phyloP scores from a whole-genome alignment of 2,113 vertebrate species.

The Gavialis gangeticus region DNA sequence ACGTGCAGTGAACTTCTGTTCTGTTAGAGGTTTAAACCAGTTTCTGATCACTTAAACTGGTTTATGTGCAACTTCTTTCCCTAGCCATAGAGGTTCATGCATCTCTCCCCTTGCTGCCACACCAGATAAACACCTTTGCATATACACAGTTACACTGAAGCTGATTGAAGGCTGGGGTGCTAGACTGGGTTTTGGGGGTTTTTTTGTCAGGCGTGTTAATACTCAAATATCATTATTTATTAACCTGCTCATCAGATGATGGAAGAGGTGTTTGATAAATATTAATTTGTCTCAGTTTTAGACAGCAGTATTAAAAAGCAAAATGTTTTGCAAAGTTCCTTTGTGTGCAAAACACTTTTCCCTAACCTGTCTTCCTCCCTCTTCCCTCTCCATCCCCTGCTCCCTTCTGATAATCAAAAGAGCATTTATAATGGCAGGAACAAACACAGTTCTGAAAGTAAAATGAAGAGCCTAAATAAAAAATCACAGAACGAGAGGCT shows the following conservation, averaged over 20 bases:
- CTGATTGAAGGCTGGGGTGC: background rate
- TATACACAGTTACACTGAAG: accelerated
- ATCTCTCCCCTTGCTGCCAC: background rate
- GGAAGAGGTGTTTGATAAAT: slow-evolving; percentile 10
- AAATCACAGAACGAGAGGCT: slow-evolving; percentile 75
- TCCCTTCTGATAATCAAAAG: slow-evolving; percentile 62
- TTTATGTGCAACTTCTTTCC: no score
- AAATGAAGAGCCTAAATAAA: slow-evolving; percentile 79
- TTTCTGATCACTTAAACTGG: no score
- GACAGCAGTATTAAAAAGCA: background rate
- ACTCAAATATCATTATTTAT: background rate
- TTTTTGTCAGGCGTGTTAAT: background rate
- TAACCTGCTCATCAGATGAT: slow-evolving; percentile 8
- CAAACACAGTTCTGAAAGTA: slow-evolving; percentile 72
- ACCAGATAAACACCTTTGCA: background rate
- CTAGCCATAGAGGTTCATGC: no score
- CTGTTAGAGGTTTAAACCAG: no score
- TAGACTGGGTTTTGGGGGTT: background rate
- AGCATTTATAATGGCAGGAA: slow-evolving; percentile 67
- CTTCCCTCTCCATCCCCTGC: background rate
- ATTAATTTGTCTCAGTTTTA: background rate
- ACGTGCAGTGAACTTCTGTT: no score
- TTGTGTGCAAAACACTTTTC: background rate
- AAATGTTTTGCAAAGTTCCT: slow-evolving; percentile 13
- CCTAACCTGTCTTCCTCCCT: slow-evolving; percentile 34